Evolutionary conservation across 2,113 vertebrate species (phyloP).

Genomic region (Micromys minutus): DNA sequence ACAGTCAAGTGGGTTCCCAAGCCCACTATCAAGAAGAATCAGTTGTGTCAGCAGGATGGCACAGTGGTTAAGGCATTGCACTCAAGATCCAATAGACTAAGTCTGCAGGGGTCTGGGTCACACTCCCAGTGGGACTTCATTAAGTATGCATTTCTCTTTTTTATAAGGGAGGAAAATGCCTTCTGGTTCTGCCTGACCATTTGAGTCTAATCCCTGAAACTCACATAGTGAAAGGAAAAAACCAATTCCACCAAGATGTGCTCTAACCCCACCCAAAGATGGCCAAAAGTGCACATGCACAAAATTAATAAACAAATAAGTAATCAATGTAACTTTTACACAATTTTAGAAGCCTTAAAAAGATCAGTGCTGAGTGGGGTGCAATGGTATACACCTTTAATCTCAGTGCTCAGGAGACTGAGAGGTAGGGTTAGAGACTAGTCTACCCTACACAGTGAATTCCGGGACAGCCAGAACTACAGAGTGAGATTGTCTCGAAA

Average conservation of each 20-base stretch:
- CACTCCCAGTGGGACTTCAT: background rate
- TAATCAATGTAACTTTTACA: background rate
- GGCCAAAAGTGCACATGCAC: background rate
- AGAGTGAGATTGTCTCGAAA: background rate
- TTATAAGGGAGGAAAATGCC: too few species aligned
- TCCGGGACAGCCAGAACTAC: background rate
- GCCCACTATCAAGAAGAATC: background rate
- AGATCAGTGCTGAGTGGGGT: background rate
- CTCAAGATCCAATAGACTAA: background rate
- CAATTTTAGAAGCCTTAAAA: background rate
- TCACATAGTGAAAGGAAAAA: background rate
- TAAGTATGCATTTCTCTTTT: background rate
- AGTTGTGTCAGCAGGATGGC: background rate
- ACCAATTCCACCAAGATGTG: background rate
- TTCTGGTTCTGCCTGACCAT: background rate
- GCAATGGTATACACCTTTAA: background rate
- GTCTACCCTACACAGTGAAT: background rate
- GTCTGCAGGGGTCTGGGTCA: too few species aligned
- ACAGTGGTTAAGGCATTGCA: background rate
- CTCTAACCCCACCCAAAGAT: too few species aligned
- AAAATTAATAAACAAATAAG: background rate
- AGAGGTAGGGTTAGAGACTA: background rate
- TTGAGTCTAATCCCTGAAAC: too few species aligned
- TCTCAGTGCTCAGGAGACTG: background rate
- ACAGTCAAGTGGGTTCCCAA: background rate